A percentile compares a stretch with the other conserved stretches of the same genome.
These are phyloP conservation scores for Drosophila anomalata DNA, from an alignment of 2,888 invertebrate species.

Conservation along the genomic window DNA sequence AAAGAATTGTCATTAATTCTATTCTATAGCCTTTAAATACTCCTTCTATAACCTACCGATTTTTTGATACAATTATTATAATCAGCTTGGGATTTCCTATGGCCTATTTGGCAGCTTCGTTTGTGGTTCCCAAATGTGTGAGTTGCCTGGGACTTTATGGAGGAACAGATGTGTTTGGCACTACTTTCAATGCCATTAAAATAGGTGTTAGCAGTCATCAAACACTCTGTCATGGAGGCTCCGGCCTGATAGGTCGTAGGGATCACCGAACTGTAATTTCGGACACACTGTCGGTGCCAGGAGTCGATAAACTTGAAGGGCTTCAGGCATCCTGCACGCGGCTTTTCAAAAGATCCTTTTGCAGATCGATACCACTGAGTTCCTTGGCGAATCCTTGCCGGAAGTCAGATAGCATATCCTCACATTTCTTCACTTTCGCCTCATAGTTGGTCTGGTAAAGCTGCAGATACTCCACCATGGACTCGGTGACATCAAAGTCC, in stretches of 20 bases:
- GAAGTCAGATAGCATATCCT: slow-evolving; percentile 5
- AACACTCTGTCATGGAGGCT: slow-evolving; percentile 6
- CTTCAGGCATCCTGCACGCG: slow-evolving; percentile 10
- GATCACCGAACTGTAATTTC: slow-evolving; percentile 14
- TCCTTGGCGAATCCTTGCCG: not conserved
- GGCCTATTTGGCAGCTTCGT: not conserved
- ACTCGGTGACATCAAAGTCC: slow-evolving; percentile 8
- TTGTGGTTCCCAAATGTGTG: not conserved
- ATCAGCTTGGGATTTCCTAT: not conserved
- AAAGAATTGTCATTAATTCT: not conserved
- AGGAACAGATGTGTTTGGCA: not conserved
- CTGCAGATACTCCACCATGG: slow-evolving; percentile 11
- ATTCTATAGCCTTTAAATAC: not conserved
- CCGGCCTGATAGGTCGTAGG: slow-evolving; percentile 4
- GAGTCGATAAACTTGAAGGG: slow-evolving; percentile 19
- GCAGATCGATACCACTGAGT: not conserved
- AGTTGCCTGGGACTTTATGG: not conserved
- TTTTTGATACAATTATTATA: not conserved
- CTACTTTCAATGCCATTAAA: not conserved
- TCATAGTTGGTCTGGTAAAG: slow-evolving; percentile 11
- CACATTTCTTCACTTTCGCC: slow-evolving; percentile 5
- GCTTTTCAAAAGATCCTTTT: slow-evolving; percentile 3
- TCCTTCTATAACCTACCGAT: not conserved
- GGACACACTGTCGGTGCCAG: slow-evolving; percentile 15
- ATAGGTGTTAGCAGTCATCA: not conserved